Evolutionary conservation across 2,888 invertebrate genomes (phyloP), one percentile per base, ranked within the genome.

Genomic region (Trypoxylon attenuatum): DNA sequence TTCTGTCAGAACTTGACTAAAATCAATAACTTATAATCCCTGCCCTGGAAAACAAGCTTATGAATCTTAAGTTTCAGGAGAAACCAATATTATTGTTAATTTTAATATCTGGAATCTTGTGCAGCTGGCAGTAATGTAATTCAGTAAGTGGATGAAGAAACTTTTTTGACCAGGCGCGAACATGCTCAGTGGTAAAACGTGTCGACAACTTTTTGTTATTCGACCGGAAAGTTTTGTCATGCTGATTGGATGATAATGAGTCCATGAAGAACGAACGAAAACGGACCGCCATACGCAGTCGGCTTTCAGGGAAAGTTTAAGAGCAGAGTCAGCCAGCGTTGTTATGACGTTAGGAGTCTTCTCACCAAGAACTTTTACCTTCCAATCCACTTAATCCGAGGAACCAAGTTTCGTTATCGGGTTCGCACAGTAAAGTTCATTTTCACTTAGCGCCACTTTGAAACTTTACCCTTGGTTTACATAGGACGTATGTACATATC

Each of bases 191-290:
- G 45, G 22, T 54, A 42, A 69, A 56, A 69, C 52, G 43, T 33
- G 33, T 25, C 38, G 10, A 21, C 39, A 39, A 16, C 60, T 58
- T 63, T 59, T 53, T 62, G 50, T 66, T 66, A 66, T 73, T 66
- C 58, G 38, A 15, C 13, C 52, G 56, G 64, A 59, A 73, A 73
- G 56, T 67, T 68, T 33, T 21, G 50, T 51, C 62, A 66, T 63
- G 58, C 65, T 68, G 71, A 74, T 74, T 69, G 71, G 59, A 69
- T 66, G 69, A 76, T 73, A 76, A 76, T 69, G 69, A 66, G 55
- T 33, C 49, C 55, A 39, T 41, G 38, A 52, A 42, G 50, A 33
- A 50, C 53, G 45, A 58, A 61, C 33, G 33, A 1, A 10, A 69
- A 69, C 67, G 63, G 66, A 66, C 54, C 57, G 63, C n/a, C 45